A percentile compares a stretch with the other conserved stretches of the same genome.
Conservation (phyloP, 2,888 invertebrate species). For the Hipparchia semele region DNA sequence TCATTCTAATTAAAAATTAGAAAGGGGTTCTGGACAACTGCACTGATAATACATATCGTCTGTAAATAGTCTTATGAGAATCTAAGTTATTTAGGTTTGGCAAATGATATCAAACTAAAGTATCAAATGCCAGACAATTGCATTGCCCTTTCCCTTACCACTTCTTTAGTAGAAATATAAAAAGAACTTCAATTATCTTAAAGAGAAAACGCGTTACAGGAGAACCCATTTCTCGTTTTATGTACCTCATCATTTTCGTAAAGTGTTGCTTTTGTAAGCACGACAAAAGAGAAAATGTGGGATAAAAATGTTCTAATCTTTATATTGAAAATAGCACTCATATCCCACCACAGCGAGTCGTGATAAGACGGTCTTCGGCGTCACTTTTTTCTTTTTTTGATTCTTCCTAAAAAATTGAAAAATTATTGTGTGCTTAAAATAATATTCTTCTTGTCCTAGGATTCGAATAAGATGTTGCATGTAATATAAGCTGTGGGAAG, state of each 20-base stretch:
- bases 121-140: no score
- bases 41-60: no score
- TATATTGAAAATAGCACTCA: slow-evolving; percentile 2
- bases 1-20: no score
- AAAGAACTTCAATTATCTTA: not conserved
- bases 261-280: slow-evolving; percentile 7
- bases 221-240: not conserved
- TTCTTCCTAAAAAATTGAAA: not conserved
- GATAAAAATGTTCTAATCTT: not conserved
- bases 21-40: no score
- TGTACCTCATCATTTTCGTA: not conserved
- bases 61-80: no score
- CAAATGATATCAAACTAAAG: no score
- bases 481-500: slow-evolving; percentile 21
- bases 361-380: not conserved
- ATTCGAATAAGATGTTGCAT: slow-evolving; percentile 4
- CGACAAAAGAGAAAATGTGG: not conserved
- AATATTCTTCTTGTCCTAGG: slow-evolving; percentile 5
- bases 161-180: not conserved
- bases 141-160: no score
- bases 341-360: not conserved
- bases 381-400: no score
- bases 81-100: no score
- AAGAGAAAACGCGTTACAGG: not conserved
- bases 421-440: not conserved